A percentile compares a stretch with the other conserved stretches of the same genome.
These are phyloP conservation scores for Aleiodes sp. DNA, from an alignment of 1,140 invertebrate species.

Conservation along the genomic window DNA sequence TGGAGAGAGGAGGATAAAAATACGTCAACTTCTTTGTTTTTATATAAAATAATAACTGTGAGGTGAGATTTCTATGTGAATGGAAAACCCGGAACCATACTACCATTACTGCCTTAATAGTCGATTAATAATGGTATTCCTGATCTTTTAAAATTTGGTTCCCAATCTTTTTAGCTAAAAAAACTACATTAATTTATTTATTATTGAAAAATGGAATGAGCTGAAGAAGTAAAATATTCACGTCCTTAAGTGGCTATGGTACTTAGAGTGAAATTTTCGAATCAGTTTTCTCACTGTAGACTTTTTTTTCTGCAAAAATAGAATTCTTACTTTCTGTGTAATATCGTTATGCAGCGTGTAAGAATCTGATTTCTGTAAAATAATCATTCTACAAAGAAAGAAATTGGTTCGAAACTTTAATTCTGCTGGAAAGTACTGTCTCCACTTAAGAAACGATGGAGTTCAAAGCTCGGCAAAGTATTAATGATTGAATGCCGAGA, in stretches of 20 bases:
- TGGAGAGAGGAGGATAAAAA: no score
- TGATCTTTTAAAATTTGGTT: conserved; percentile 27
- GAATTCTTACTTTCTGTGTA: no score
- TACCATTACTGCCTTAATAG: conserved; percentile 61
- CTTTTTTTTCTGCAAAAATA: no score
- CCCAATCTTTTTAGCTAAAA: not conserved
- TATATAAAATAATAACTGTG: not conserved
- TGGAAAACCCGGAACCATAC: conserved; percentile 48
- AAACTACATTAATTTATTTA: conserved; percentile 3
- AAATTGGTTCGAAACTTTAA: not conserved
- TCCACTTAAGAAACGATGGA: not conserved
- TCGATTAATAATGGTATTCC: conserved; percentile 45
- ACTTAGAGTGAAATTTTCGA: no score
- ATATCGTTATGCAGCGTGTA: no score
- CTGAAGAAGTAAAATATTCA: not conserved
- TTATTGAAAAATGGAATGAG: not conserved
- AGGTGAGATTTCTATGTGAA: not conserved
- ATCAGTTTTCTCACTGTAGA: no score
- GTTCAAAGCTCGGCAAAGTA: not conserved
- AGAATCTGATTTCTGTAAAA: not conserved
- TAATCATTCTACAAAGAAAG: not conserved
- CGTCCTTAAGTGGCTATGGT: not conserved
- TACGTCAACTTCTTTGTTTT: no score
- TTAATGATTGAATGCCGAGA: conserved; percentile 4
- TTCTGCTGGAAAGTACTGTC: no score